Evolutionary conservation across 2,113 vertebrate species (phyloP).

Genomic region (Coryphaenoides rupestris): DNA sequence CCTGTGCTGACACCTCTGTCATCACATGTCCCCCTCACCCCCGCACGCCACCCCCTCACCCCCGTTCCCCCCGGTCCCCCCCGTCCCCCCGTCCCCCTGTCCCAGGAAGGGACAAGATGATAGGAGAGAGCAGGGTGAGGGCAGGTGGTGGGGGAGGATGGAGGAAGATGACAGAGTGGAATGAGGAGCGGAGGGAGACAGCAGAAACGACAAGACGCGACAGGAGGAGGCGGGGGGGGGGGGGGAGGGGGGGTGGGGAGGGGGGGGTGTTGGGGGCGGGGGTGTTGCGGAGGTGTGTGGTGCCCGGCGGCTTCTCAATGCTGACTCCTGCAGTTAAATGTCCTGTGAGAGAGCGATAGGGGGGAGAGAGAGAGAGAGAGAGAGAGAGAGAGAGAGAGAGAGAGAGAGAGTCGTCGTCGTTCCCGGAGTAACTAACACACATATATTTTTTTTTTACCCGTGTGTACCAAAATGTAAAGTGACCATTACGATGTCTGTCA

Average conservation of each 20-base stretch:
- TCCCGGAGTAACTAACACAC: too few relatives aligned
- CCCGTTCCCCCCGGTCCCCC: not conserved
- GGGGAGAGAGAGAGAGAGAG: too few relatives aligned
- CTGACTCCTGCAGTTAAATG: not conserved
- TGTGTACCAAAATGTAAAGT: too few relatives aligned
- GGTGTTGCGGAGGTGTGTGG: conserved; percentile 13
- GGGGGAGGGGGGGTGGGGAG: conserved; percentile 10
- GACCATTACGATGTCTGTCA: too few relatives aligned
- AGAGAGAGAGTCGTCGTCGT: too few relatives aligned
- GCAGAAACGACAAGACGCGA: conserved; percentile 36
- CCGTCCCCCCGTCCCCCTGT: not conserved
- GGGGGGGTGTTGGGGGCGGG: not conserved
- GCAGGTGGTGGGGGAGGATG: conserved; percentile 12
- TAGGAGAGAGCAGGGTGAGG: conserved; percentile 15
- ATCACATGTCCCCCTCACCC: conserved; percentile 70
- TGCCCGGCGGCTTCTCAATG: conserved; percentile 27
- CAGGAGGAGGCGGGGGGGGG: conserved; percentile 19
- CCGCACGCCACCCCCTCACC: too few relatives aligned
- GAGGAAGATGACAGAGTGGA: conserved; percentile 22
- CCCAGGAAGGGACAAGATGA: conserved; percentile 33
- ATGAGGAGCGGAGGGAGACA: conserved; percentile 1
- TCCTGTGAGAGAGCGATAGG: not conserved
- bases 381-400: too few relatives aligned
- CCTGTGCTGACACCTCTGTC: conserved; percentile 82
- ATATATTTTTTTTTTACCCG: too few relatives aligned